A percentile compares a stretch with the other conserved stretches of the same genome.
Conservation (phyloP, 2,797 vertebrate genomes). For the Anomalospiza imberbis region DNA sequence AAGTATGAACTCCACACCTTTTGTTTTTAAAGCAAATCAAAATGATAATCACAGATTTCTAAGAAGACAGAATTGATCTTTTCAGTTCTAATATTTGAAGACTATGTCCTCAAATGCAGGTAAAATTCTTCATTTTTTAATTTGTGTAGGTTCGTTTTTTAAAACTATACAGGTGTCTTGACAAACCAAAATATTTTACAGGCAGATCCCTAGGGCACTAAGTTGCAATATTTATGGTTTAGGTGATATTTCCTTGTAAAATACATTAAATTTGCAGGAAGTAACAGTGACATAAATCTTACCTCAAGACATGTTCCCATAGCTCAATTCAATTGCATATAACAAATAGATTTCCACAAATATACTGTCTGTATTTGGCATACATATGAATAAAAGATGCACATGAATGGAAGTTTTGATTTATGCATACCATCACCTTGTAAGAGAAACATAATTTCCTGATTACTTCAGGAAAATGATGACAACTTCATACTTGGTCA, state of each 20-base stretch:
- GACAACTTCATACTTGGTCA: not conserved
- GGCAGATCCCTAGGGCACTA: not conserved
- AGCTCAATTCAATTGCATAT: not conserved
- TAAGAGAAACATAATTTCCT: not conserved
- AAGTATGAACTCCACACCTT: not conserved
- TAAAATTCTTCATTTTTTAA: not conserved
- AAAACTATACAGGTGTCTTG: not conserved
- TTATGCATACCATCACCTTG: not conserved
- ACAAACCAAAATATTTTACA: not conserved
- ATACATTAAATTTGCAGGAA: constrained; percentile 22
- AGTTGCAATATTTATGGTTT: not conserved
- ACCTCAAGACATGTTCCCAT: not conserved
- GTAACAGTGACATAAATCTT: not conserved
- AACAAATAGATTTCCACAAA: constrained; percentile 1
- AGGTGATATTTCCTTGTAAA: not conserved
- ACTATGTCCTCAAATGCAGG: not conserved
- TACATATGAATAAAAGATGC: not conserved
- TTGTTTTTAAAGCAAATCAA: not conserved
- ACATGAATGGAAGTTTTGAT: not conserved
- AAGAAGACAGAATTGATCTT: not conserved
- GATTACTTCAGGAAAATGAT: not conserved
- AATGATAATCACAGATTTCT: not conserved
- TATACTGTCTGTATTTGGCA: not conserved
- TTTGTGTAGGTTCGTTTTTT: not conserved
- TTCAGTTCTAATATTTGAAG: not conserved